Evolutionary conservation across 2,888 invertebrate genomes (phyloP).

Genomic region (Cheilosia grossa): DNA sequence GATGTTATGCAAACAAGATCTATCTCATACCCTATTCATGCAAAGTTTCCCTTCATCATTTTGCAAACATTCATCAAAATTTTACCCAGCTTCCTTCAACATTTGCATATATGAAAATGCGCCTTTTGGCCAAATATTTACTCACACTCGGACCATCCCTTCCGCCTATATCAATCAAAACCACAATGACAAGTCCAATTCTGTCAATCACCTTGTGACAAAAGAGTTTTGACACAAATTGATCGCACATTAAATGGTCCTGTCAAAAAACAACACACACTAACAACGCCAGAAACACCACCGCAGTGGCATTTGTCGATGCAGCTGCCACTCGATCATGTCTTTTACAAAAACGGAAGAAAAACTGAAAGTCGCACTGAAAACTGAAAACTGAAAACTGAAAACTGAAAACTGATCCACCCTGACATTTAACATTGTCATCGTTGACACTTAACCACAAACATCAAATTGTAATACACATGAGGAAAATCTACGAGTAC

Average conservation of each 20-base stretch:
- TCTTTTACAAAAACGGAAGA: constrained; percentile 44
- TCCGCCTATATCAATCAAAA: constrained; percentile 69
- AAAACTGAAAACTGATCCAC: constrained; percentile 76
- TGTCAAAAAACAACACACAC: constrained; percentile 40
- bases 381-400: constrained; percentile 56
- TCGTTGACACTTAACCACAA: constrained; percentile 83
- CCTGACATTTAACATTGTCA: constrained; percentile 83
- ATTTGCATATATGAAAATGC: not conserved
- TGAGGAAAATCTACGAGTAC: constrained; percentile 57
- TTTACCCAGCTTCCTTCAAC: too few species aligned
- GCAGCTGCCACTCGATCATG: constrained; percentile 70
- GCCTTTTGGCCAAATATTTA: constrained; percentile 27
- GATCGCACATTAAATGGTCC: constrained; percentile 69
- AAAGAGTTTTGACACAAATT: constrained; percentile 74
- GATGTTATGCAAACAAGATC: too few species aligned
- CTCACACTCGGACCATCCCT: constrained; percentile 43
- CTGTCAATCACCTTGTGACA: constrained; percentile 68
- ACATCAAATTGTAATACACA: constrained; percentile 71
- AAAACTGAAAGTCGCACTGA: constrained; percentile 31
- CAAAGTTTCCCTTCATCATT: not conserved
- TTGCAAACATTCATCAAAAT: not conserved
- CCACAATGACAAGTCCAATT: constrained; percentile 70
- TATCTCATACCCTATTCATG: too few species aligned
- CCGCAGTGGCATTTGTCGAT: constrained; percentile 46
- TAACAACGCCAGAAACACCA: constrained; percentile 21